Base-by-base conservation (phyloP, 2,888 invertebrate genomes). In the Tachina fera region DNA sequence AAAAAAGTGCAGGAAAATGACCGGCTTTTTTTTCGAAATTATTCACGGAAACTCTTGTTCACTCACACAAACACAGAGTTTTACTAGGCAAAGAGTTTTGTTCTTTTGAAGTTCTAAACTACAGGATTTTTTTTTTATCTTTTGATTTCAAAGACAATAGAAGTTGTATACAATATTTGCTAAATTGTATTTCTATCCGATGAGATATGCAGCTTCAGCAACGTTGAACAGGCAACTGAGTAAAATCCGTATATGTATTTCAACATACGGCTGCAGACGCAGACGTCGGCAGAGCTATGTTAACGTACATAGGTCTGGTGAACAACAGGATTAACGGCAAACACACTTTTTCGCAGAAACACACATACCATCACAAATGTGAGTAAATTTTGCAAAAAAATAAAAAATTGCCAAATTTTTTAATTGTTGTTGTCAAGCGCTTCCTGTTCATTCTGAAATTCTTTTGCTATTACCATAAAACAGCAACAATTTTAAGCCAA, bases 1-100 rank as follows among this genome's bases (percentile, higher is more conserved):
- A 74, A 80, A 76, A 63, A 41, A 56, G 72, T 76, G 61, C 76
- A 77, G 84, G 84, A 84, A 81, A 85, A 78, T 85, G 77, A 78
- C 85, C 82, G 70, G 82, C 81, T 85, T 81, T 74, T 67, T 31
- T n/a, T 31, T 1, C 0, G 6, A 61, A 22, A 75, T 45, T 39
- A 31, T 68, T 41, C 19, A 31, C 16, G 10, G 5, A 56, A 72
- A 10, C 45, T 51, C n/a, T 22, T 22, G 22, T 47, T 60, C 16
- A 60, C 61, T 53, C 58, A 47, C 31, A 14, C 14, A 16, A 19
- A 71, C 47, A 51, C 43, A 47, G 14, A 31, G 75, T 47, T 61
- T 14, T 53, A 16, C n/a, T 22, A 68, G 43, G 22, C 58, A 45
- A 60, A 13, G 14, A 1, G 19, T 76, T 39, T 49, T 41, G n/a